Conservation (phyloP, 2,888 invertebrate genomes). For the Diplolepis rosae region DNA sequence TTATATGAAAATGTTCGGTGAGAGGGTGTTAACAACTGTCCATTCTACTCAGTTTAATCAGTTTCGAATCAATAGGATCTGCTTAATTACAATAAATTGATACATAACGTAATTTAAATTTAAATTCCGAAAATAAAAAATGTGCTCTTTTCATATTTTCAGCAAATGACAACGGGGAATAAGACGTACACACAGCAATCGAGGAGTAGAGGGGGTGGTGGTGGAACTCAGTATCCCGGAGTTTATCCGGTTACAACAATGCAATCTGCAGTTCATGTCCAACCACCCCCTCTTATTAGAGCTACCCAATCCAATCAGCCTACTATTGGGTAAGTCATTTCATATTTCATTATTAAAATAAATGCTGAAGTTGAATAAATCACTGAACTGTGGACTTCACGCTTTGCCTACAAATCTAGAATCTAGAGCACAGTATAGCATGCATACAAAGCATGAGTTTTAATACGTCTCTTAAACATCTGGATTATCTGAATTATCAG, state of each 20-base stretch:
- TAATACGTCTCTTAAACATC: neutral
- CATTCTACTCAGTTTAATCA: no score
- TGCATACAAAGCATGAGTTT: conserved; percentile 14
- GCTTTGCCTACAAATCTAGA: conserved; percentile 21
- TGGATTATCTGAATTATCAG: no score
- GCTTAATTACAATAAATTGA: no score
- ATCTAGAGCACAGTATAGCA: conserved; percentile 4
- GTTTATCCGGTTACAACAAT: conserved; percentile 70
- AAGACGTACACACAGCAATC: conserved; percentile 64
- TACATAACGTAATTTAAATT: neutral
- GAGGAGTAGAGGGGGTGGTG: conserved; percentile 67
- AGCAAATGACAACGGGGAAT: conserved; percentile 47
- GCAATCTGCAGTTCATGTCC: conserved; percentile 69
- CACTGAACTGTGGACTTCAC: neutral
- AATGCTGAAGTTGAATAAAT: neutral
- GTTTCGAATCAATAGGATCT: neutral
- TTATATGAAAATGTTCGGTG: no score
- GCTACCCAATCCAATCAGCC: conserved; percentile 73
- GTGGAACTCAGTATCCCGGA: conserved; percentile 65
- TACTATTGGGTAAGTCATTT: conserved; percentile 71
- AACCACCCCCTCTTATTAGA: conserved; percentile 76
- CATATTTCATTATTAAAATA: neutral
- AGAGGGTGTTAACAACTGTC: no score
- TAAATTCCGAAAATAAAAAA: neutral
- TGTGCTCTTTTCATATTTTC: neutral